These are phyloP conservation scores for Haemorhous mexicanus DNA, from an alignment of 2,113 vertebrate species.

Conservation along the genomic window DNA sequence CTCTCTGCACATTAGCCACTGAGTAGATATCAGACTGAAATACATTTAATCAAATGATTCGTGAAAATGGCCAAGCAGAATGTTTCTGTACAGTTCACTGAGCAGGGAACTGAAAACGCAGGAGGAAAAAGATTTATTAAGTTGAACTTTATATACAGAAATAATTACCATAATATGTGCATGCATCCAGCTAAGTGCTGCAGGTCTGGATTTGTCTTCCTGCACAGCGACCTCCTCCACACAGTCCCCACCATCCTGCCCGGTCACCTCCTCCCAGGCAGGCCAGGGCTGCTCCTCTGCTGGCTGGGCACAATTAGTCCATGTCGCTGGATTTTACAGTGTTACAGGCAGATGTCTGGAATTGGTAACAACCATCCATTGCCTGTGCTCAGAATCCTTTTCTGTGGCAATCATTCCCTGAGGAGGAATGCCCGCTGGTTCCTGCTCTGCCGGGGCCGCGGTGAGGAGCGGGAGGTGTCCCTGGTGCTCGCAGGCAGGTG, in stretches of 20 bases:
- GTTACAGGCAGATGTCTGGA: not conserved
- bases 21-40: not conserved
- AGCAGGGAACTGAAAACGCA: not conserved
- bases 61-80: conserved; percentile 27
- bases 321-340: not conserved
- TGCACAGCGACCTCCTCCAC: not conserved
- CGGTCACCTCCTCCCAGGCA: not conserved
- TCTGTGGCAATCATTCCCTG: not conserved
- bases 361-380: not conserved
- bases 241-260: not conserved
- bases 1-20: not conserved
- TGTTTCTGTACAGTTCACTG: conserved; percentile 18
- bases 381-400: not conserved
- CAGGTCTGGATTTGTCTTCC: conserved; percentile 9
- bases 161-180: not conserved
- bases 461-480: not conserved
- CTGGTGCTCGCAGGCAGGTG: not conserved
- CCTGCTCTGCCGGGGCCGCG: not conserved
- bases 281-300: not conserved
- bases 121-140: conserved; percentile 27
- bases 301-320: not conserved
- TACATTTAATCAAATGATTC: conserved; percentile 29
- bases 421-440: not conserved
- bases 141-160: not conserved
- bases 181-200: conserved; percentile 17